Percentiles rank a stretch among this genome's conserved stretches.
phyloP scores from a whole-genome alignment of 2,888 invertebrate genomes.

The Gonocerus acuteangulatus region DNA sequence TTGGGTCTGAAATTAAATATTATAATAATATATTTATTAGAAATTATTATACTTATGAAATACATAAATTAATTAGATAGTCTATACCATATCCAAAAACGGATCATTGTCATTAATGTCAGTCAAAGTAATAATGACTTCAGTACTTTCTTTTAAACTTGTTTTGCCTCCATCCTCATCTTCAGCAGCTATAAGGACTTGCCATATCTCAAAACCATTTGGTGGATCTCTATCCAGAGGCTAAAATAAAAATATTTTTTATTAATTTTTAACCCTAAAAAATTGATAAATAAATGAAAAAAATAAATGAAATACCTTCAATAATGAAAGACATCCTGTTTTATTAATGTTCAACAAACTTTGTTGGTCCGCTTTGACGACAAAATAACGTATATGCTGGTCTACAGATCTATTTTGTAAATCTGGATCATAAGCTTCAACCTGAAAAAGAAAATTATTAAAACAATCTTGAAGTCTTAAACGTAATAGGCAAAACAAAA shows the following conservation, averaged over 20 bases:
- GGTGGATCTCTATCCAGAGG: constrained; percentile 86
- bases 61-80: background rate
- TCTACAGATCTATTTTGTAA: constrained; percentile 65
- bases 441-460: constrained; percentile 39
- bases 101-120: constrained; percentile 96
- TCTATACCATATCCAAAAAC: constrained; percentile 56
- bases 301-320: constrained; percentile 44
- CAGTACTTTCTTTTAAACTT: constrained; percentile 52
- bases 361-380: constrained; percentile 64
- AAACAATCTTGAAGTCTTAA: too few relatives aligned
- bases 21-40: background rate
- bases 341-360: constrained; percentile 64
- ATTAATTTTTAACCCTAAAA: background rate
- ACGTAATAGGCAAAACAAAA: too few relatives aligned
- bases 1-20: constrained; percentile 49
- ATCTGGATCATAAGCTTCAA: constrained; percentile 78
- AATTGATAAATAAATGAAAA: background rate
- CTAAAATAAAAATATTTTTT: constrained; percentile 43
- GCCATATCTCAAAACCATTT: constrained; percentile 71
- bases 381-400: constrained; percentile 68
- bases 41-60: background rate
- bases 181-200: constrained; percentile 63
- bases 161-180: constrained; percentile 58
- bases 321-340: constrained; percentile 64
- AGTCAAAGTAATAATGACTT: constrained; percentile 54